Conservation (phyloP, 2,888 invertebrate species). For the Meandrusa payeni region DNA sequence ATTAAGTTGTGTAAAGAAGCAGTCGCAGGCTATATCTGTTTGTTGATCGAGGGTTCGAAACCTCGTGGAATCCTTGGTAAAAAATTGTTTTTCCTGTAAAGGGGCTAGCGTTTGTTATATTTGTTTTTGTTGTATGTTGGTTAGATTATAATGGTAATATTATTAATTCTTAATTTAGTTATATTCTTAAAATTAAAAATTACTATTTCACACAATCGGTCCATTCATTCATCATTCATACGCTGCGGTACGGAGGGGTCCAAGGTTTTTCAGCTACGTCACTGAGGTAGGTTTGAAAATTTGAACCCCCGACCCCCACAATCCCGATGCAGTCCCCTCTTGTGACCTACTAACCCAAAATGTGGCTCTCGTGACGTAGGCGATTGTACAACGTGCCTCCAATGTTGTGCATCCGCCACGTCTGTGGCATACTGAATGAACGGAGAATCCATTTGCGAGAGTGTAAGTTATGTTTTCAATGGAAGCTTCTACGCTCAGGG, state of each 20-base stretch:
- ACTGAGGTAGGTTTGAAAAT: conserved; percentile 60
- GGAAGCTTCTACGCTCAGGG: conserved; percentile 53
- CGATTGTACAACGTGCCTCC: conserved; percentile 51
- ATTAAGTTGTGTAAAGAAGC: no score
- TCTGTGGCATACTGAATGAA: conserved; percentile 25
- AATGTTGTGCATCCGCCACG: conserved; percentile 34
- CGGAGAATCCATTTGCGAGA: conserved; percentile 45
- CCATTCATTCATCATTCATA: conserved; percentile 73
- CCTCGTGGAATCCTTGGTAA: no score
- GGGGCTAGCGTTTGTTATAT: no score
- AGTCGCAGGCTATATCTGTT: no score
- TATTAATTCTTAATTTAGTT: no score
- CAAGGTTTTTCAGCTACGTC: conserved; percentile 58
- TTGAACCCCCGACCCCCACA: conserved; percentile 48
- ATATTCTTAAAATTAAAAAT: no score
- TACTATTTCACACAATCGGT: conserved; percentile 38
- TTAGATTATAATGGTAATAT: no score
- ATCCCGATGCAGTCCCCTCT: conserved; percentile 64
- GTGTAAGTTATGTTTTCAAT: conserved; percentile 61
- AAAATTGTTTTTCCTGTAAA: no score
- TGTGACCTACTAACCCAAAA: conserved; percentile 77
- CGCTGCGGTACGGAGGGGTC: conserved; percentile 41
- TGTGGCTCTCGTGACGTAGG: conserved; percentile 67
- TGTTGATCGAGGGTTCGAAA: no score
- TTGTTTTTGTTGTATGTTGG: no score